phyloP scores from a whole-genome alignment of 2,888 invertebrate species.

The Disparrhopalites patrizii region DNA sequence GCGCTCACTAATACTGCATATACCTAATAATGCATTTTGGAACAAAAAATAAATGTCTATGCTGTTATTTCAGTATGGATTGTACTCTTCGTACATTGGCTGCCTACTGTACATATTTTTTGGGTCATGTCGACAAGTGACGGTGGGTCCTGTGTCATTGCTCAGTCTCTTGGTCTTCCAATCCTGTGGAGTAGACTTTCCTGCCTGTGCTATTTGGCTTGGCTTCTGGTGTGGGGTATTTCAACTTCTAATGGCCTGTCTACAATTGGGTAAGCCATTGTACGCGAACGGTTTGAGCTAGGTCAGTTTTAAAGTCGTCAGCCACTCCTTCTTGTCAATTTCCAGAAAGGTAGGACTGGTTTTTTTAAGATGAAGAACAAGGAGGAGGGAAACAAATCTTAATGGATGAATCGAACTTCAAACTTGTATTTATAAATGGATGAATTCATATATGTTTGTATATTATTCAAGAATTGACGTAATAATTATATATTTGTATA shows the following conservation, averaged over 20 bases:
- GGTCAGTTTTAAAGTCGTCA: too few species aligned
- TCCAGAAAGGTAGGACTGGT: too few species aligned
- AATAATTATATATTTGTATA: too few species aligned
- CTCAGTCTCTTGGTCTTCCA: constrained; percentile 32
- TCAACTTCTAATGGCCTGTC: constrained; percentile 42
- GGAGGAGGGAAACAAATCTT: too few species aligned
- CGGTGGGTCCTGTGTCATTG: constrained; percentile 50
- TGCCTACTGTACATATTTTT: constrained; percentile 56
- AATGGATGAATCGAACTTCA: too few species aligned
- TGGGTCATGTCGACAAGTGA: constrained; percentile 56
- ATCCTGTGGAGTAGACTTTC: constrained; percentile 41
- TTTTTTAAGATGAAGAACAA: too few species aligned
- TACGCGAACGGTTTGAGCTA: too few species aligned
- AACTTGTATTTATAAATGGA: background rate
- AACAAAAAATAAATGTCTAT: too few species aligned
- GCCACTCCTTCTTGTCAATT: too few species aligned
- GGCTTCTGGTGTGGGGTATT: constrained; percentile 45
- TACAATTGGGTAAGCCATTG: constrained; percentile 42
- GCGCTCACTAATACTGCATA: background rate
- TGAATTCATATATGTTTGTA: background rate
- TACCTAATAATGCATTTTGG: background rate
- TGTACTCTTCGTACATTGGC: constrained; percentile 51
- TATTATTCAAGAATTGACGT: too few species aligned
- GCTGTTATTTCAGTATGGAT: constrained; percentile 33
- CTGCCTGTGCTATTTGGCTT: constrained; percentile 41